These are phyloP conservation scores for Apaloderma vittatum DNA, from an alignment of 2,113 vertebrate genomes.

Conservation along the genomic window DNA sequence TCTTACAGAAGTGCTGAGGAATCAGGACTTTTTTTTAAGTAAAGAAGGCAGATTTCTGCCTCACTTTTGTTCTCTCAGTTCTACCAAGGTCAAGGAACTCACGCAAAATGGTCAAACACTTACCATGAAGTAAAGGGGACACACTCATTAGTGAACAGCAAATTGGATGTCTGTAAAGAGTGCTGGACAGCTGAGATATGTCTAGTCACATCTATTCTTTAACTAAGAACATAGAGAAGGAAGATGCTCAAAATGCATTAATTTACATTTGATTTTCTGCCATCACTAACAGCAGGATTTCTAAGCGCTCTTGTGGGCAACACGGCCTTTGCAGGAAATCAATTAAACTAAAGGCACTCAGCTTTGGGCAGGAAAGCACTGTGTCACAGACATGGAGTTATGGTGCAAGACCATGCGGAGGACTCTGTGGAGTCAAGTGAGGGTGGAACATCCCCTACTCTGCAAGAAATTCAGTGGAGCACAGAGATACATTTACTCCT, in stretches of 20 bases:
- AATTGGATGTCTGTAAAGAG: not conserved
- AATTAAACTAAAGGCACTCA: not conserved
- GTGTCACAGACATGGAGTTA: not conserved
- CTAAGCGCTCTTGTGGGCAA: not conserved
- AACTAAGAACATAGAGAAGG: accelerated
- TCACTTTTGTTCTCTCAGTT: not conserved
- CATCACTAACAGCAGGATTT: not conserved
- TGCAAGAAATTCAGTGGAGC: not conserved
- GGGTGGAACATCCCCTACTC: not conserved
- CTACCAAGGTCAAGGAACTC: not conserved
- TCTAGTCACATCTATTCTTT: not conserved
- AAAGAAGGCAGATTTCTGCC: not conserved
- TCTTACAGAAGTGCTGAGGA: not conserved
- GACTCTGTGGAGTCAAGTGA: not conserved
- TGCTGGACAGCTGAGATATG: accelerated
- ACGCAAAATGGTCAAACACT: not conserved
- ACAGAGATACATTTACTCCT: not conserved
- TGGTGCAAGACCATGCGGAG: not conserved
- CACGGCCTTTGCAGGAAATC: not conserved
- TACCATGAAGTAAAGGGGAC: not conserved
- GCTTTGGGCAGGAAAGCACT: not conserved
- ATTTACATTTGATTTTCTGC: not conserved
- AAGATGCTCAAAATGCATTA: not conserved
- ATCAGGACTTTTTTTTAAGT: not conserved
- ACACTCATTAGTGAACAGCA: not conserved